A percentile compares a stretch with the other conserved stretches of the same genome.
Conservation (phyloP, 2,888 invertebrate species). For the Baccha elongata region DNA sequence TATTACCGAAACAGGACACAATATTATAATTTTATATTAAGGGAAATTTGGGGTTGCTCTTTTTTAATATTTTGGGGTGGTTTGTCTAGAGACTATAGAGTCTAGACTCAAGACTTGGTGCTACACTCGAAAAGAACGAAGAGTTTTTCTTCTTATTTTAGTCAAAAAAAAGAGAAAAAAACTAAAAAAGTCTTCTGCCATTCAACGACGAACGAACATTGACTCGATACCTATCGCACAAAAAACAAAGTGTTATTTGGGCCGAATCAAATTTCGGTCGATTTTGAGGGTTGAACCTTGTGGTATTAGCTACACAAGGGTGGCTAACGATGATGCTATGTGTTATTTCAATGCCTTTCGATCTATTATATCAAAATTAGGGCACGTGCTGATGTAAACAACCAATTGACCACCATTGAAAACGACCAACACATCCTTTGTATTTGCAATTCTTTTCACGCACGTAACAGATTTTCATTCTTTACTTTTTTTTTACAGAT, state of each 20-base stretch:
- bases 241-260: constrained; percentile 41
- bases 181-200: constrained; percentile 11
- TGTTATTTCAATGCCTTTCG: constrained; percentile 67
- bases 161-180: constrained; percentile 14
- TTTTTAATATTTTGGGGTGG: constrained; percentile 45
- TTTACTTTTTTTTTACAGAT: too few relatives aligned
- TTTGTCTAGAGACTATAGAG: too few relatives aligned
- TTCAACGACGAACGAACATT: constrained; percentile 41
- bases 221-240: constrained; percentile 32
- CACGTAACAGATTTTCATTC: too few relatives aligned
- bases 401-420: too few relatives aligned
- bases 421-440: constrained; percentile 54
- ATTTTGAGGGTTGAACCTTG: constrained; percentile 20
- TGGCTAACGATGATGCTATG: constrained; percentile 72
- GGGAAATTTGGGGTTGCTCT: constrained; percentile 37
- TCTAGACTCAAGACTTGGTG: constrained; percentile 67
- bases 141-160: constrained; percentile 9
- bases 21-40: constrained; percentile 69
- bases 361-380: constrained; percentile 71
- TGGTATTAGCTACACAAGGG: constrained; percentile 38
- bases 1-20: constrained; percentile 54
- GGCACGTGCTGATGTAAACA: constrained; percentile 74
- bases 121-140: constrained; percentile 29
- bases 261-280: neutral
- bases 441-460: too few relatives aligned